These are phyloP conservation scores for Temnothorax curvispinosus DNA, from an alignment of 1,140 invertebrate species.

Conservation along the genomic window DNA sequence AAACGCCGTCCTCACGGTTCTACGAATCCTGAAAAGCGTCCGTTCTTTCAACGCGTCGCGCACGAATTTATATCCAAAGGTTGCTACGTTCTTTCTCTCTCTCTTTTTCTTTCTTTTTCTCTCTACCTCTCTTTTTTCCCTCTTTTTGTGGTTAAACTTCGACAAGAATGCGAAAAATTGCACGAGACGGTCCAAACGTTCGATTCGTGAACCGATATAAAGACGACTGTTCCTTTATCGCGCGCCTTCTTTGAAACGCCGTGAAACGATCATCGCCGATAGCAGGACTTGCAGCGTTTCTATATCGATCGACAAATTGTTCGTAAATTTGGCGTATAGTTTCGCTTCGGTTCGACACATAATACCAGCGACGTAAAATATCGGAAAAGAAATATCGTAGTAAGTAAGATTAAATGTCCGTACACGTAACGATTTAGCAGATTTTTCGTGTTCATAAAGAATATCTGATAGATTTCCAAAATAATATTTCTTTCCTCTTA, in stretches of 20 bases:
- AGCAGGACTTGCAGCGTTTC: neutral
- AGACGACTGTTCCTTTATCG: slow-evolving; percentile 10
- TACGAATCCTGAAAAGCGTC: neutral
- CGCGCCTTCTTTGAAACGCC: neutral
- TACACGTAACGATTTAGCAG: neutral
- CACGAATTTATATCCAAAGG: slow-evolving; percentile 21
- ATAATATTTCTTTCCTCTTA: neutral
- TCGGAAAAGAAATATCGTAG: neutral
- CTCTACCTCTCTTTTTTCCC: neutral
- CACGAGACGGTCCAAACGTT: slow-evolving; percentile 1
- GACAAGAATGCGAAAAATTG: slow-evolving; percentile 28
- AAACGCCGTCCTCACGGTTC: neutral
- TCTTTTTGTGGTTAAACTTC: slow-evolving; percentile 39
- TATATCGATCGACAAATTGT: slow-evolving; percentile 20
- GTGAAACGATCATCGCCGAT: slow-evolving; percentile 28
- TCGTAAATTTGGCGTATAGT: neutral
- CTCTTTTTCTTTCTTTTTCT: neutral
- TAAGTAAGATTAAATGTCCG: neutral
- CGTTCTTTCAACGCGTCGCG: neutral
- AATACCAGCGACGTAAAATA: neutral
- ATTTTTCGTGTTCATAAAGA: neutral
- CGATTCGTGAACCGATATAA: slow-evolving; percentile 6
- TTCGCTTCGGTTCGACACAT: neutral
- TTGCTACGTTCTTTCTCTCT: neutral
- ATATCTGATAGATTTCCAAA: neutral